Base-by-base conservation (phyloP, 2,113 vertebrate species). In the Anguilla rostrata region DNA sequence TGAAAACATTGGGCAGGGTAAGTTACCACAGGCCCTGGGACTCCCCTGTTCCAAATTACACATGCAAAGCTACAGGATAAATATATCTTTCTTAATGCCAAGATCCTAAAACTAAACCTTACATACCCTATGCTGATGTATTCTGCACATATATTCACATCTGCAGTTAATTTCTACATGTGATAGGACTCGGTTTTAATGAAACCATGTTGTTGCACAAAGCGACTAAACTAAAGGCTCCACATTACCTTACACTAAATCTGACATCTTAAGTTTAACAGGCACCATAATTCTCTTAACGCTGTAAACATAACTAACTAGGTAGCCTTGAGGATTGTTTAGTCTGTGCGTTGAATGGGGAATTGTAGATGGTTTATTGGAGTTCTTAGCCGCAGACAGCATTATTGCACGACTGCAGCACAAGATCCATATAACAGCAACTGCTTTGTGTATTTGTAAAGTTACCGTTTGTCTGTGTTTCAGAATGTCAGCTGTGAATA, bases 361-460 rank as follows among this genome's bases (percentile, higher is more conserved):
- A n/a, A 34, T 75, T 75, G n/a, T 75, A 34, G 71, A 75, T 75
- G 71, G 71, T 75, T 75, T 75, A 34, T 75, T 75, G 71, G 71
- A 29, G 71, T 75, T 34, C 71, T 75, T 75, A 34, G 29, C 26
- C 26, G 29, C 26, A 75, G n/a, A 75, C 71, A 34, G 26, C 71
- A 26, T 34, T 29, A 75, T 26, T 75, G 71, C 71, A 75, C 8
- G 71, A 75, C 26, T 75, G 71, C 26, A 75, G 71, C n/a, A n/a
- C 12, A 75, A 34, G 26, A 75, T 75, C 26, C 26, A 12, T 75
- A 26, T 75, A 29, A 75, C 71, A 34, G n/a, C 26, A 26, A 12
- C 71, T 34, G 71, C n/a, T 75, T 75, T 75, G 71, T 75, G 71
- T n/a, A 11, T 66, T 66, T 75, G n/a, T 12, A 12, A 12, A n/a